These are phyloP conservation scores for Zophobas atratus DNA, from an alignment of 1,140 invertebrate species.

Conservation along the genomic window DNA sequence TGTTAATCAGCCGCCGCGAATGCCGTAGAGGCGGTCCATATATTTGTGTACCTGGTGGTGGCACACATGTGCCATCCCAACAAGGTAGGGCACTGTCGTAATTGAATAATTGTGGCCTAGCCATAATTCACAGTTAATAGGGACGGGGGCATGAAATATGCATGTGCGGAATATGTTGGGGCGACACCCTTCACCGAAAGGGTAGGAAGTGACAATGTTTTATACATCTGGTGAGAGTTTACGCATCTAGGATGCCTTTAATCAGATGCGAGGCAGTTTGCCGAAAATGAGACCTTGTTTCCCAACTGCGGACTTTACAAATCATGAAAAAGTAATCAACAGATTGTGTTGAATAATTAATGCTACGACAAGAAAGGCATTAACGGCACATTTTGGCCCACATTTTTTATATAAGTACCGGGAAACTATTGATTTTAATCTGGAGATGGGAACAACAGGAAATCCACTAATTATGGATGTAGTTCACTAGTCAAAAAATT, in stretches of 20 bases:
- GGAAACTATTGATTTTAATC: too few relatives aligned
- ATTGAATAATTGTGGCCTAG: slow-evolving; percentile 59
- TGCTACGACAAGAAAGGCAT: too few relatives aligned
- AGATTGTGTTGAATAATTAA: background rate
- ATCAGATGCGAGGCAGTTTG: slow-evolving; percentile 16
- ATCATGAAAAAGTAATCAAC: slow-evolving; percentile 21
- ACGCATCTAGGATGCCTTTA: slow-evolving; percentile 33
- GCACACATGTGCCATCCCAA: slow-evolving; percentile 47
- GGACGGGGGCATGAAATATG: slow-evolving; percentile 58
- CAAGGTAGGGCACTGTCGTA: slow-evolving; percentile 52
- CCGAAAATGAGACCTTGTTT: slow-evolving; percentile 18
- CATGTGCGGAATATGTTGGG: slow-evolving; percentile 55
- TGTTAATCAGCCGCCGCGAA: slow-evolving; percentile 31
- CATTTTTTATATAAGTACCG: too few relatives aligned
- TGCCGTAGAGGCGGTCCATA: slow-evolving; percentile 23
- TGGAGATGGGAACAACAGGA: too few relatives aligned
- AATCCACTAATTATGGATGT: too few relatives aligned
- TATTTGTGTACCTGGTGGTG: slow-evolving; percentile 47
- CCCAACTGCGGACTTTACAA: background rate
- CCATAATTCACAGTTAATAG: slow-evolving; percentile 58
- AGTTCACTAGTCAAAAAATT: too few relatives aligned
- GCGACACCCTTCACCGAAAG: slow-evolving; percentile 57
- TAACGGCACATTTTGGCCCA: too few relatives aligned
- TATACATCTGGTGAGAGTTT: slow-evolving; percentile 51
- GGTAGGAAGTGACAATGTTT: slow-evolving; percentile 60